Evolutionary conservation across 2,113 vertebrate species (phyloP).

Genomic region (Ptyas mucosa): DNA sequence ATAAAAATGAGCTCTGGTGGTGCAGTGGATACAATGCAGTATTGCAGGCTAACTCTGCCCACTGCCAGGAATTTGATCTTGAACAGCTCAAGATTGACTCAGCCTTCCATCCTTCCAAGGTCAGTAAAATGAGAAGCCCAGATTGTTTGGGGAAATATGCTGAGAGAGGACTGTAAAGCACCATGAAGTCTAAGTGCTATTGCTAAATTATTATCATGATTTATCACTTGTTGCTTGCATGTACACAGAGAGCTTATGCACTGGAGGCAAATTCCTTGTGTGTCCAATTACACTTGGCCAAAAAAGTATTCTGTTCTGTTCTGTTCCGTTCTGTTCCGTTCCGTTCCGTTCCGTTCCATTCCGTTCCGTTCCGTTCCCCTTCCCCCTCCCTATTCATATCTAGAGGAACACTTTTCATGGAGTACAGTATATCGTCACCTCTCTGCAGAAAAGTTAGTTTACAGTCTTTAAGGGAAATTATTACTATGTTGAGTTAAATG

Average conservation of each 20-base stretch:
- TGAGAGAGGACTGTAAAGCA: neutral
- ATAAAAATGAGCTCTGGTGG: neutral
- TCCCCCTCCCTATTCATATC: neutral
- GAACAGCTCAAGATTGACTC: neutral
- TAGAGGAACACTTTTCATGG: neutral
- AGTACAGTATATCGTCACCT: neutral
- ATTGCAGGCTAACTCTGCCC: neutral
- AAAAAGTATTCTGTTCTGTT: neutral
- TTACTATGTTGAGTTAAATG: neutral
- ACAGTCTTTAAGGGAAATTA: neutral
- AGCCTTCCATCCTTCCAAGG: neutral
- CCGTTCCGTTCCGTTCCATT: too few species aligned
- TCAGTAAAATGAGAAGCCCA: neutral
- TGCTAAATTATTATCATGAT: neutral
- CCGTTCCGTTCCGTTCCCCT: too few species aligned
- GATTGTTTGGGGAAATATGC: neutral
- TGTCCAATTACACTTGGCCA: neutral
- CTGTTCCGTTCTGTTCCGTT: fast-evolving
- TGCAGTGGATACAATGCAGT: neutral
- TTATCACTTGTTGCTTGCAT: neutral
- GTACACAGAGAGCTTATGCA: neutral
- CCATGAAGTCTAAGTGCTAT: neutral
- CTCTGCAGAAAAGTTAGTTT: neutral
- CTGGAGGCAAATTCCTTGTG: neutral
- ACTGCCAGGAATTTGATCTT: neutral